A percentile compares a stretch with the other conserved stretches of the same genome.
Conservation (phyloP, 2,113 vertebrate species). For the Microcebus lehilahytsara region DNA sequence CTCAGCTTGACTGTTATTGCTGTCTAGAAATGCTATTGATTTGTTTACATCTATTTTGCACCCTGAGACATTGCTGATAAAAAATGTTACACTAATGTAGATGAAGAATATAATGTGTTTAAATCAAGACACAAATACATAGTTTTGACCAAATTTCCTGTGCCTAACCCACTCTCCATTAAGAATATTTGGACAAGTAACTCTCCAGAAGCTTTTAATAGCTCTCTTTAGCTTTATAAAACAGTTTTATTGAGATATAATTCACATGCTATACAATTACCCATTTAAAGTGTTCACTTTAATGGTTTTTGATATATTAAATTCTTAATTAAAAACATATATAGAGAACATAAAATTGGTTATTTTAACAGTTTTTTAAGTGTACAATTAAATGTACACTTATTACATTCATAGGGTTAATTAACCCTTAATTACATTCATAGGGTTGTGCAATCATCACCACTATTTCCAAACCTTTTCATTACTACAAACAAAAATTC, state of each 20-base stretch:
- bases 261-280: not conserved
- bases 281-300: not conserved
- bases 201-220: not conserved
- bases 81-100: not conserved
- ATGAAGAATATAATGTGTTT: not conserved
- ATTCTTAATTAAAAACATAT: not conserved
- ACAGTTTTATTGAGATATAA: not conserved
- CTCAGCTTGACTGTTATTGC: too few species aligned
- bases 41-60: too few species aligned
- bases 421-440: too few species aligned
- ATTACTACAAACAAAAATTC: not conserved
- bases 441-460: not conserved
- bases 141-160: not conserved
- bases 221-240: not conserved
- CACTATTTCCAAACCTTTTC: not conserved
- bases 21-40: too few species aligned
- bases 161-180: not conserved
- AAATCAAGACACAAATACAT: too few species aligned
- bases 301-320: not conserved
- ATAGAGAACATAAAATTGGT: not conserved
- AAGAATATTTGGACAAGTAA: not conserved
- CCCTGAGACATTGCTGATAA: too few species aligned
- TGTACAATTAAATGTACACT: not conserved
- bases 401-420: not conserved
- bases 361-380: not conserved